These are phyloP conservation scores for Tachina lurida DNA, from an alignment of 2,888 invertebrate species.

Conservation along the genomic window DNA sequence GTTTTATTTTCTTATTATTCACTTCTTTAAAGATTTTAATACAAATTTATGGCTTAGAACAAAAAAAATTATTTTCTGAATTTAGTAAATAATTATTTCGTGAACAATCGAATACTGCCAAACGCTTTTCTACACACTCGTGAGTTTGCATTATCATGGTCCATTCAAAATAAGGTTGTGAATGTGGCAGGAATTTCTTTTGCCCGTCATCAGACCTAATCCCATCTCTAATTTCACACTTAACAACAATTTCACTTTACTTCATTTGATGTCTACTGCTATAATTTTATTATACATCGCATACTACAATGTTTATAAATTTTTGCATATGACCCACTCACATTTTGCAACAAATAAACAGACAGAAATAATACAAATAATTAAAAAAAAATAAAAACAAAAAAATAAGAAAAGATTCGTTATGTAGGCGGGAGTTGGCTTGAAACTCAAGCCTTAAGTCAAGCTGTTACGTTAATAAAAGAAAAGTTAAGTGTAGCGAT, in stretches of 20 bases:
- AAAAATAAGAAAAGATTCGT: conserved; percentile 47
- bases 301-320: conserved; percentile 9
- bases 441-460: conserved; percentile 11
- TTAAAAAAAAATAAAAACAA: conserved; percentile 15
- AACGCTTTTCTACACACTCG: too few relatives aligned
- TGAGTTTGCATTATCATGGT: too few relatives aligned
- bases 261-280: conserved; percentile 19
- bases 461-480: conserved; percentile 28
- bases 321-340: conserved; percentile 63
- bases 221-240: not conserved
- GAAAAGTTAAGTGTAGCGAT: conserved; percentile 22
- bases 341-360: conserved; percentile 17
- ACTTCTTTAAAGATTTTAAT: too few relatives aligned
- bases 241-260: conserved; percentile 52
- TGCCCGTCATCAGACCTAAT: too few relatives aligned
- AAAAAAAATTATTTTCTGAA: too few relatives aligned
- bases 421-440: conserved; percentile 19
- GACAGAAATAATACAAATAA: not conserved
- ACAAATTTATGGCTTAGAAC: too few relatives aligned
- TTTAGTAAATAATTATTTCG: too few relatives aligned
- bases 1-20: too few relatives aligned
- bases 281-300: conserved; percentile 23
- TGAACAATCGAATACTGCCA: too few relatives aligned
- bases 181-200: not conserved
- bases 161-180: too few relatives aligned